phyloP scores from a whole-genome alignment of 2,888 invertebrate genomes.

The Entomobrya proxima region DNA sequence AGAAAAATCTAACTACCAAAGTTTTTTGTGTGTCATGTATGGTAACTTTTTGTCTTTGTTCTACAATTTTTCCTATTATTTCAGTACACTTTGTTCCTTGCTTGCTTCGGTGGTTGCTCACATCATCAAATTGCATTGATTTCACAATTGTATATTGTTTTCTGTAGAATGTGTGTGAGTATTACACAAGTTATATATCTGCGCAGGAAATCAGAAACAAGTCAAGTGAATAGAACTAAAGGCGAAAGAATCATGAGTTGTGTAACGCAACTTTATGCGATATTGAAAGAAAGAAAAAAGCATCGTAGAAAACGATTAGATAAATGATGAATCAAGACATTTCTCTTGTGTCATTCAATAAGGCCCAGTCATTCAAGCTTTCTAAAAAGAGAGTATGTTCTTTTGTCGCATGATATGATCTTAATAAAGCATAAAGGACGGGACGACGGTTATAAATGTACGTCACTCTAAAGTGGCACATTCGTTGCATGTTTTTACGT shows the following conservation, averaged over 20 bases:
- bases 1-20: neutral
- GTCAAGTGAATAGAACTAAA: neutral
- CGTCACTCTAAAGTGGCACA: too few relatives aligned
- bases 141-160: constrained; percentile 54
- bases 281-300: neutral
- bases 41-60: constrained; percentile 33
- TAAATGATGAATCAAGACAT: constrained; percentile 19
- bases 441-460: too few relatives aligned
- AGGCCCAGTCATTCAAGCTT: neutral
- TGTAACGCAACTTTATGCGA: neutral
- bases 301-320: constrained; percentile 29
- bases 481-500: too few relatives aligned
- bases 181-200: neutral
- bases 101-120: constrained; percentile 55
- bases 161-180: neutral
- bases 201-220: neutral
- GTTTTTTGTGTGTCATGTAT: neutral
- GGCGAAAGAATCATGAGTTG: neutral
- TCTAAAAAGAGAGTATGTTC: neutral
- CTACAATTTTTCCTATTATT: constrained; percentile 33
- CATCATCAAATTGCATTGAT: constrained; percentile 61
- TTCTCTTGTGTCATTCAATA: neutral
- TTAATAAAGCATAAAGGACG: neutral
- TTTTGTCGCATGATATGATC: neutral
- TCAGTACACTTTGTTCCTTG: constrained; percentile 31